Base-by-base conservation (phyloP, 1,140 invertebrate species). In the Drosophila yakuba region DNA sequence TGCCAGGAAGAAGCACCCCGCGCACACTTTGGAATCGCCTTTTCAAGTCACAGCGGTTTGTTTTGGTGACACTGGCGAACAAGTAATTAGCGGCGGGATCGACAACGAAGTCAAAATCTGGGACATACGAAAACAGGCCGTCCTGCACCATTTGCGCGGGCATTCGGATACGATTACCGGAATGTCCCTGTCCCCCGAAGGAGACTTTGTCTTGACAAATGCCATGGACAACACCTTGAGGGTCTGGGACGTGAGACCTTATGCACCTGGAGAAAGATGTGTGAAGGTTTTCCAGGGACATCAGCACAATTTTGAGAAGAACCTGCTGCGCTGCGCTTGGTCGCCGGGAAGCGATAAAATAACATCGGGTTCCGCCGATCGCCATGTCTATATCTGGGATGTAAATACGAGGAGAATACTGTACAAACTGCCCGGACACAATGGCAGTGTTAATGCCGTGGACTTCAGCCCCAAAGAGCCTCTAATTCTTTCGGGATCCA, bases 71-170 rank as follows among this genome's bases (percentile, higher is more conserved):
- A 99, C 97, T 8, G 95, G 97, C 0, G 98, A 99, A 91, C 97
- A 98, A 93, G 94, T 97, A 2, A 95, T 96, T 32, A 96, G 96
- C 48, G 98, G 96, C 41, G 99, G 99, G 4, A 97, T 99, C 51
- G 99, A 99, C 92, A 99, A 99, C 93, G 97, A 98, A 62, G 95
- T 99, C 5, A 99, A 99, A 95, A 97, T 99, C 1, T 99, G 98
- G 98, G 99, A 99, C 93, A 93, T 99, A 20, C 94, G 99, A 51
- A 99, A 97, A 91, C 97, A 98, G 92, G 95, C 96, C 58, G 93
- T 98, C 36, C 91, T 98, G 0, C 98, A 98, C 91, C 95, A 95
- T 80, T 94, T 99, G 88, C 95, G 96, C 80, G 96, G 96, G 2
- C 96, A 99, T 88, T 96, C 96, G 1, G 99, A 99, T 91, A 99